A percentile compares a stretch with the other conserved stretches of the same genome.
phyloP scores from a whole-genome alignment of 2,888 invertebrate genomes.

The Adelphocoris suturalis region DNA sequence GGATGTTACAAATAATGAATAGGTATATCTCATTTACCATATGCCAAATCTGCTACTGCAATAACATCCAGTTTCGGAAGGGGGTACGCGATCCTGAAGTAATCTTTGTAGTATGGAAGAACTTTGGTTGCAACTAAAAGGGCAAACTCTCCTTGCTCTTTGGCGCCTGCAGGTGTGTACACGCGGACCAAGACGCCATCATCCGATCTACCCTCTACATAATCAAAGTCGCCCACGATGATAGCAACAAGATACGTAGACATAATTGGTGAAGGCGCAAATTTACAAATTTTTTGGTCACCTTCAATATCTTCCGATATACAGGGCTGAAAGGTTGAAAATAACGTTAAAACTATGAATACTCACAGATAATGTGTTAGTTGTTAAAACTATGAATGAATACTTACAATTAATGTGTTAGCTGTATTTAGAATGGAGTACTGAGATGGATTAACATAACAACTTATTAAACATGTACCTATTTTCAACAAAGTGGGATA shows the following conservation, averaged over 20 bases:
- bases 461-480: no score
- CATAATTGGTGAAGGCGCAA: conserved; percentile 94
- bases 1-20: no score
- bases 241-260: conserved; percentile 96
- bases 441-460: no score
- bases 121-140: conserved; percentile 93
- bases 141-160: conserved; percentile 94
- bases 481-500: no score
- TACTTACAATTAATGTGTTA: no score
- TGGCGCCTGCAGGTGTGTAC: conserved; percentile 93
- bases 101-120: conserved; percentile 95
- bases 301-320: conserved; percentile 77
- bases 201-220: conserved; percentile 89
- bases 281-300: conserved; percentile 82
- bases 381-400: no score
- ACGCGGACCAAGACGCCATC: conserved; percentile 91
- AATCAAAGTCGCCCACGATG: conserved; percentile 97
- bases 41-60: conserved; percentile 96
- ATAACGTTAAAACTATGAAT: no score
- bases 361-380: no score
- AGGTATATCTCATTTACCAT: conserved; percentile 77
- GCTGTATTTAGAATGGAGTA: no score
- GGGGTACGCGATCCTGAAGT: conserved; percentile 96
- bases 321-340: conserved; percentile 78
- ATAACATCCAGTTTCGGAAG: conserved; percentile 97